Percentiles rank a stretch among this genome's conserved stretches.
These are phyloP conservation scores for Amphilophus citrinellus DNA, from an alignment of 2,113 vertebrate genomes.

Conservation along the genomic window DNA sequence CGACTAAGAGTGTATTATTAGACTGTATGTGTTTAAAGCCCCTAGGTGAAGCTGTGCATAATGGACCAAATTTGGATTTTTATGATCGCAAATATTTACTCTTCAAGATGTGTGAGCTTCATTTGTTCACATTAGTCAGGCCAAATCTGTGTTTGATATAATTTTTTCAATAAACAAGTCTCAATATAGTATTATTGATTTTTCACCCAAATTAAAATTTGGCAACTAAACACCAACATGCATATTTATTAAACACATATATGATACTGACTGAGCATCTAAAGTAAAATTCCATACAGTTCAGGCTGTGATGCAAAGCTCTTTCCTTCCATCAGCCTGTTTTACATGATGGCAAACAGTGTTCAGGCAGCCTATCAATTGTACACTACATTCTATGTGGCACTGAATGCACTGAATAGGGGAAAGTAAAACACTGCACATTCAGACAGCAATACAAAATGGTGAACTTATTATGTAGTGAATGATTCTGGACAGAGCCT, in stretches of 20 bases:
- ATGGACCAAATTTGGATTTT: background rate
- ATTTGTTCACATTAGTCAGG: background rate
- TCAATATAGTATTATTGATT: background rate
- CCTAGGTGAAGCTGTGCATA: background rate
- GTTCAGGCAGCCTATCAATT: background rate
- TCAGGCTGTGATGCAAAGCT: background rate
- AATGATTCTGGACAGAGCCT: background rate
- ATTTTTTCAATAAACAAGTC: no score
- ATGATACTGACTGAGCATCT: background rate
- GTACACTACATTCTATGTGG: background rate
- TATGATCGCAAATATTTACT: background rate
- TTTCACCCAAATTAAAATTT: background rate
- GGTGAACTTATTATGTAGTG: background rate
- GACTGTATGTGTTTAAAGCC: accelerated
- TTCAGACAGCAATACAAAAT: background rate
- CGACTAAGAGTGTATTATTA: background rate
- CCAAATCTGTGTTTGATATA: no score
- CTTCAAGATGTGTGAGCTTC: background rate
- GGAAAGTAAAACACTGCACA: background rate
- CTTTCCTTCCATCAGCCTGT: background rate
- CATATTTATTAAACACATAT: accelerated
- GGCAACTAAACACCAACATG: background rate
- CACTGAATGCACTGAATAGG: background rate
- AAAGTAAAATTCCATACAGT: background rate
- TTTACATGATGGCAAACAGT: background rate